A percentile compares a stretch with the other conserved stretches of the same genome.
phyloP scores from a whole-genome alignment of 2,113 vertebrate species.

The Gallinago undulata region DNA sequence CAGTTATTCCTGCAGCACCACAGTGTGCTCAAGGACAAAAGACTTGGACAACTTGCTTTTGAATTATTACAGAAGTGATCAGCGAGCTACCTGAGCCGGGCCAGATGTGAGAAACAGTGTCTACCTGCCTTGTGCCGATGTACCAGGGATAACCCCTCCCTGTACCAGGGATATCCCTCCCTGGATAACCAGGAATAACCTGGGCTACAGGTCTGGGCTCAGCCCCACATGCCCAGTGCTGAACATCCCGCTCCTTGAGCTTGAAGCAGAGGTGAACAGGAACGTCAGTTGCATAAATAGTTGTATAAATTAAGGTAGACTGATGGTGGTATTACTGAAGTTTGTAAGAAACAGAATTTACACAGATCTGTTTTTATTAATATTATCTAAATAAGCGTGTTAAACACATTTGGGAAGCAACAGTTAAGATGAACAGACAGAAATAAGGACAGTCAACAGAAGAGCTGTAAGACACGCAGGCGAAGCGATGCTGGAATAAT shows the following conservation, averaged over 20 bases:
- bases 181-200: too few relatives aligned
- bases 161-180: too few relatives aligned
- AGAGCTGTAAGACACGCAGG: neutral
- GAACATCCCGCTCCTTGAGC: neutral
- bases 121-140: neutral
- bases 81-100: fast-evolving
- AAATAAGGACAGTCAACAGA: neutral
- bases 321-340: too few relatives aligned
- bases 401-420: neutral
- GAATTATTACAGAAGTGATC: neutral
- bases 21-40: neutral
- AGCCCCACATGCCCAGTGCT: neutral
- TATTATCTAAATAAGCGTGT: neutral
- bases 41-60: neutral
- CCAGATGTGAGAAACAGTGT: neutral
- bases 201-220: neutral
- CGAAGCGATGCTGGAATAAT: neutral
- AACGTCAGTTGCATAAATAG: neutral
- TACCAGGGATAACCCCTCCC: neutral
- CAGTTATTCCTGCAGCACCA: neutral
- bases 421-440: neutral
- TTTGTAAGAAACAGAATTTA: too few relatives aligned
- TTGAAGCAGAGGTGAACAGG: neutral
- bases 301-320: too few relatives aligned
- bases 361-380: too few relatives aligned